Evolutionary conservation across 2,888 invertebrate genomes (phyloP).

Genomic region (Agonum fuliginosum): DNA sequence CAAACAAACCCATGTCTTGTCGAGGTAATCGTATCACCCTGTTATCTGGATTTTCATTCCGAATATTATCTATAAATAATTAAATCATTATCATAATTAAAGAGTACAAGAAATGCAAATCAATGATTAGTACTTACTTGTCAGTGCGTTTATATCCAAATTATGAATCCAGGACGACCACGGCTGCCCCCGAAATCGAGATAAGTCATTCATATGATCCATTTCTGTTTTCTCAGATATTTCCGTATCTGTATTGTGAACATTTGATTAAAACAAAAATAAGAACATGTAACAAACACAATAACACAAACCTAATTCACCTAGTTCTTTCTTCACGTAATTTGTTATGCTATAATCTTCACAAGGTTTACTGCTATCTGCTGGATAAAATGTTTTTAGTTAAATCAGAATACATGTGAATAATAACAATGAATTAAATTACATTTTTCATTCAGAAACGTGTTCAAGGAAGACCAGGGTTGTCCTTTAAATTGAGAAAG

Average conservation of each 20-base stretch:
- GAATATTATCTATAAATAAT: background rate
- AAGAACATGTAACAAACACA: slow-evolving; percentile 32
- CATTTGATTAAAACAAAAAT: slow-evolving; percentile 37
- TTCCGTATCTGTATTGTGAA: slow-evolving; percentile 50
- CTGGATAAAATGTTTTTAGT: slow-evolving; percentile 22
- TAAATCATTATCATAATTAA: background rate
- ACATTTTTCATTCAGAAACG: slow-evolving; percentile 52
- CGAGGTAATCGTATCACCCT: slow-evolving; percentile 67
- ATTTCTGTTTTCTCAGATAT: slow-evolving; percentile 24
- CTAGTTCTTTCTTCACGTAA: slow-evolving; percentile 37
- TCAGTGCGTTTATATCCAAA: slow-evolving; percentile 20
- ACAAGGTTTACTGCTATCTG: slow-evolving; percentile 39
- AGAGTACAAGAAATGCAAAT: background rate
- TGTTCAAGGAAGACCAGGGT: slow-evolving; percentile 56
- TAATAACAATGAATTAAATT: slow-evolving; percentile 32
- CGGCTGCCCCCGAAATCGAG: slow-evolving; percentile 43
- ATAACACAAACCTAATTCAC: slow-evolving; percentile 47
- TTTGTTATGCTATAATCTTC: slow-evolving; percentile 36
- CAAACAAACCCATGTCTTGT: slow-evolving; percentile 69
- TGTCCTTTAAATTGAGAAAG: slow-evolving; percentile 54
- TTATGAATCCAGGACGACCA: slow-evolving; percentile 44
- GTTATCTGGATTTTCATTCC: slow-evolving; percentile 35
- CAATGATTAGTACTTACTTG: slow-evolving; percentile 8
- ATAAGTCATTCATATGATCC: slow-evolving; percentile 18
- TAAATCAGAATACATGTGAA: background rate